Conservation (phyloP, 2,888 invertebrate species). For the Drosophila picticornis region DNA sequence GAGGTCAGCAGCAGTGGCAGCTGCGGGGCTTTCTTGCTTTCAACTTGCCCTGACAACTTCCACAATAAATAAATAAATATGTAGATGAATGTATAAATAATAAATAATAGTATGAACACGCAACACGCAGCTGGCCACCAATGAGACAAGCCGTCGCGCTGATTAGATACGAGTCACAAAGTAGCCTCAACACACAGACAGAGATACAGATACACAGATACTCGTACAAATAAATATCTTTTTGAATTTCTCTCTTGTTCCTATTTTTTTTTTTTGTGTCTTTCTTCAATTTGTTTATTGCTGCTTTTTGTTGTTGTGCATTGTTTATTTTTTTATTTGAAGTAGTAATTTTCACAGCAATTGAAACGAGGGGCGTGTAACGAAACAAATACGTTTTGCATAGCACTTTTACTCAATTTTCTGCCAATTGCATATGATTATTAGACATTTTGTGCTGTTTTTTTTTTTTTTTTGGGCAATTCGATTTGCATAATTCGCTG, state of each 20-base stretch:
- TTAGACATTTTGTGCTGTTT: constrained; percentile 7
- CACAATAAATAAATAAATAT: constrained; percentile 25
- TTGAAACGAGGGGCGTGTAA: constrained; percentile 4
- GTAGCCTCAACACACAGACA: constrained; percentile 28
- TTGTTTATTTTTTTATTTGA: constrained; percentile 36
- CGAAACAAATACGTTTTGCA: constrained; percentile 31
- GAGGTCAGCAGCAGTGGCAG: constrained; percentile 53
- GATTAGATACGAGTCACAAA: constrained; percentile 67
- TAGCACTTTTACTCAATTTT: constrained; percentile 46
- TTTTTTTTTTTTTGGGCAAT: constrained; percentile 21
- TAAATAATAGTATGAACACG: constrained; percentile 55
- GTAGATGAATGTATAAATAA: constrained; percentile 53
- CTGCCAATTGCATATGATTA: constrained; percentile 14
- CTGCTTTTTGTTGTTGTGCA: constrained; percentile 51
- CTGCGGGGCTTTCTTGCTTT: constrained; percentile 43
- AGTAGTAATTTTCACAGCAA: constrained; percentile 32
- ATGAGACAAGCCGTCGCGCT: constrained; percentile 67
- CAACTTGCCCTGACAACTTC: constrained; percentile 22
- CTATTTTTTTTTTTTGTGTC: constrained; percentile 21
- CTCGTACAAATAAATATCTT: constrained; percentile 24
- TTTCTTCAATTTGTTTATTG: constrained; percentile 56
- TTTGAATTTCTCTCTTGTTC: constrained; percentile 41
- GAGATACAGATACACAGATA: constrained; percentile 33
- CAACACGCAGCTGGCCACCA: constrained; percentile 60
- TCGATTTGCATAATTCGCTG: constrained; percentile 43